phyloP scores from a whole-genome alignment of 2,797 vertebrate genomes.

The Sebastes steindachneri region DNA sequence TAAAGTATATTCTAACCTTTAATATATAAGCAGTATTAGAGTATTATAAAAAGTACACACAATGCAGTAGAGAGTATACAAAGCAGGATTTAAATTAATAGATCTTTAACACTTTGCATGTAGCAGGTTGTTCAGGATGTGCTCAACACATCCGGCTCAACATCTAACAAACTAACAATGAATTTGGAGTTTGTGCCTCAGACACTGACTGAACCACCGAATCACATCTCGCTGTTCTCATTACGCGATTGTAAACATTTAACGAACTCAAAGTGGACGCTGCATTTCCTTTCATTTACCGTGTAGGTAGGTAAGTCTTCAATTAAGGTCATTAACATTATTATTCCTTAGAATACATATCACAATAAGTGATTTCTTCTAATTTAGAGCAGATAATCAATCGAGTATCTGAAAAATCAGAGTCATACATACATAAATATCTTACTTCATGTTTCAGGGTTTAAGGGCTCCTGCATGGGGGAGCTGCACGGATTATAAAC shows the following conservation, averaged over 20 bases:
- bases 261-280: neutral
- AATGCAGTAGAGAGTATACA: slow-evolving; percentile 50
- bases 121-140: slow-evolving; percentile 65
- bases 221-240: slow-evolving; percentile 8
- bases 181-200: slow-evolving; percentile 22
- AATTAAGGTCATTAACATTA: neutral
- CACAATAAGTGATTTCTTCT: neutral
- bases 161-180: slow-evolving; percentile 32
- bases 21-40: slow-evolving; percentile 27
- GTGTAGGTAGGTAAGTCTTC: neutral
- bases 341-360: slow-evolving; percentile 10
- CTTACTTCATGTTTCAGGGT: neutral
- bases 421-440: slow-evolving; percentile 3
- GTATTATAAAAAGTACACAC: slow-evolving; percentile 56
- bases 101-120: slow-evolving; percentile 54
- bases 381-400: slow-evolving; percentile 4
- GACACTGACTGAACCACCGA: slow-evolving; percentile 21
- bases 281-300: neutral
- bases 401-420: neutral
- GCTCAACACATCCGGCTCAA: slow-evolving; percentile 79
- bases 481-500: slow-evolving; percentile 20
- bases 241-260: slow-evolving; percentile 36
- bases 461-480: neutral
- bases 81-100: slow-evolving; percentile 71
- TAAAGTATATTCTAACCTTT: slow-evolving; percentile 24